Evolutionary conservation across 1,140 invertebrate genomes (phyloP).

Genomic region (Leucophenga varia): DNA sequence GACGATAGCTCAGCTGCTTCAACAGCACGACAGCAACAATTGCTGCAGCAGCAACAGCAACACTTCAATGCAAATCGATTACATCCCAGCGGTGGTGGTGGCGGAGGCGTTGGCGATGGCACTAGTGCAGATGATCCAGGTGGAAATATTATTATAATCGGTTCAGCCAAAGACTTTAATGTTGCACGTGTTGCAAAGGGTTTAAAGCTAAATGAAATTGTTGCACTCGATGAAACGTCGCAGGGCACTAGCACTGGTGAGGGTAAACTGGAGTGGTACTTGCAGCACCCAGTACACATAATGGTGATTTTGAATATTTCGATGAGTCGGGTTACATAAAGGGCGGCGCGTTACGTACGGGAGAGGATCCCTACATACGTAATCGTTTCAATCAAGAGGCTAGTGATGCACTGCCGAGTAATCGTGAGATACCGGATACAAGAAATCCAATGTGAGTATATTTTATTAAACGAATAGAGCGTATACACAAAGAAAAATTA

Average conservation of each 20-base stretch:
- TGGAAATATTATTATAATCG: slow-evolving; percentile 49
- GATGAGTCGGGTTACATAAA: slow-evolving; percentile 85
- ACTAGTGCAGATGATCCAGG: slow-evolving; percentile 46
- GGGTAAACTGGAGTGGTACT: slow-evolving; percentile 11
- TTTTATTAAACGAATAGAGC: slow-evolving; percentile 16
- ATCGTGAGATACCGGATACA: slow-evolving; percentile 91
- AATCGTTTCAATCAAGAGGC: slow-evolving; percentile 98
- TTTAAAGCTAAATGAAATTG: slow-evolving; percentile 45
- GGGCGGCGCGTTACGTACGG: slow-evolving; percentile 71
- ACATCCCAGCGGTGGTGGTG: slow-evolving; percentile 13
- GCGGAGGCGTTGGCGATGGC: slow-evolving; percentile 13
- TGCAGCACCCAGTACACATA: slow-evolving; percentile 26
- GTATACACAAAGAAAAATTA: too few relatives aligned
- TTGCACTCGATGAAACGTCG: slow-evolving; percentile 39
- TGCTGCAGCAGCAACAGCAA: too few relatives aligned
- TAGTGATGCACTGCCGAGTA: slow-evolving; percentile 85
- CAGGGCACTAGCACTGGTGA: slow-evolving; percentile 26
- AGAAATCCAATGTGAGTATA: slow-evolving; percentile 84
- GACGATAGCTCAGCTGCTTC: slow-evolving; percentile 40
- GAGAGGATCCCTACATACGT: slow-evolving; percentile 84
- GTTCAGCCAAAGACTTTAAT: slow-evolving; percentile 42
- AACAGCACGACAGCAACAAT: slow-evolving; percentile 30
- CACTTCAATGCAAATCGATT: slow-evolving; percentile 29
- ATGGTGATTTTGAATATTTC: slow-evolving; percentile 74
- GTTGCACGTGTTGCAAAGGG: slow-evolving; percentile 37